Evolutionary conservation across 2,797 vertebrate genomes (phyloP).

Genomic region (Notoglanidium macrostoma): DNA sequence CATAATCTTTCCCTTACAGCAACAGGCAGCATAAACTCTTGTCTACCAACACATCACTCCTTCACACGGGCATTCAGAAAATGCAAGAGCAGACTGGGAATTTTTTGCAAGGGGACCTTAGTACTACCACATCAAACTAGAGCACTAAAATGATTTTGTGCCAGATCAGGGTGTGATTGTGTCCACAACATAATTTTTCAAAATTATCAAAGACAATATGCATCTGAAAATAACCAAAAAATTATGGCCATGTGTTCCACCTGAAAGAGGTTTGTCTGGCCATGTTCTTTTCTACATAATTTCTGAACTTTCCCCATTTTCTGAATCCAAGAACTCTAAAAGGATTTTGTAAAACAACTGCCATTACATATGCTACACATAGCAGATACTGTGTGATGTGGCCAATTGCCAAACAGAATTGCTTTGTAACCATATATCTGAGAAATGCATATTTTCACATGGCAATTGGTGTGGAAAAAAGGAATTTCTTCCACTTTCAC

Average conservation of each 20-base stretch:
- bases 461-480: background rate
- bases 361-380: background rate
- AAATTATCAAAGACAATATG: background rate
- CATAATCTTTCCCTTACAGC: background rate
- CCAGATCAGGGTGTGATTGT: background rate
- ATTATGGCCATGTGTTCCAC: background rate
- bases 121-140: background rate
- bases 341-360: background rate
- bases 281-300: background rate
- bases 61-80: background rate
- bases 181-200: background rate
- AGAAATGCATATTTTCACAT: background rate
- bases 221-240: background rate
- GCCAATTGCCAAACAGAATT: background rate
- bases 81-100: background rate
- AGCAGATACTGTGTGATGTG: background rate
- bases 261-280: background rate
- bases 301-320: background rate
- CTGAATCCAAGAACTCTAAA: background rate
- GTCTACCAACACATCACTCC: background rate
- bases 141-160: background rate
- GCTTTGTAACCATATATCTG: background rate
- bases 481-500: background rate
- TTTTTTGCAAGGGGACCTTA: background rate
- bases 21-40: background rate